Evolutionary conservation across 2,113 vertebrate species (phyloP), one percentile per base, ranked within the genome.

Genomic region (Turdus rufiventris): DNA sequence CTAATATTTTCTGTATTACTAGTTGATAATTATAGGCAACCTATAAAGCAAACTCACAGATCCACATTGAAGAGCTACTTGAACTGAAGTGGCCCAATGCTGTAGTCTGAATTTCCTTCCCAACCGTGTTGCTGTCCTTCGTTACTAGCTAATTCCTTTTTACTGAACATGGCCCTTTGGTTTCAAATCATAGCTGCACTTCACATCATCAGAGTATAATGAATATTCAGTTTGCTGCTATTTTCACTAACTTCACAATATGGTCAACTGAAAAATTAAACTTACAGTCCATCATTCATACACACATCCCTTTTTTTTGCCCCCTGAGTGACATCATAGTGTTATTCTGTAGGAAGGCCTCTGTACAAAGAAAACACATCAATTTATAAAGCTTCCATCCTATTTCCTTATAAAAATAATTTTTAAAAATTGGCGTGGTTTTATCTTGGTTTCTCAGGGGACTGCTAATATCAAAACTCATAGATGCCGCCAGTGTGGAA

Each of bases 231-330:
- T 73, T 86, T 84, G 10, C 29, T 85, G 20, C n/a, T 89, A 14
- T 34, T 67, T 50, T 62, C 63, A 74, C 14, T 70, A 58, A 80
- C 61, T 51, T 50, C 20, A 43, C 29, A 36, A 3, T 65, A 18
- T 68, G 50, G 4, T 72, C 65, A 90, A 45, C 1, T 4, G 24
- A n/a, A 14, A 50, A 8, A 50, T 63, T 77, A 76, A 81, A 98
- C 98, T 96, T 96, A 98, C 97, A 98, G 77, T 60, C 98, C 97
- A 81, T 98, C 97, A 76, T 98, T 98, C 43, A 96, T 94, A 43
- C 86, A 93, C 80, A 96, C 17, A 50, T 97, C 89, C 90, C 14
- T 38, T 98, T 94, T 97, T 94, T 56, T 98, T 83, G 94, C 98
- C 82, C 95, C 95, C 43, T 93, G 70, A 8, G 90, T 97, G 47